phyloP scores from a whole-genome alignment of 2,888 invertebrate genomes.

The Camptogramma bilineatum region DNA sequence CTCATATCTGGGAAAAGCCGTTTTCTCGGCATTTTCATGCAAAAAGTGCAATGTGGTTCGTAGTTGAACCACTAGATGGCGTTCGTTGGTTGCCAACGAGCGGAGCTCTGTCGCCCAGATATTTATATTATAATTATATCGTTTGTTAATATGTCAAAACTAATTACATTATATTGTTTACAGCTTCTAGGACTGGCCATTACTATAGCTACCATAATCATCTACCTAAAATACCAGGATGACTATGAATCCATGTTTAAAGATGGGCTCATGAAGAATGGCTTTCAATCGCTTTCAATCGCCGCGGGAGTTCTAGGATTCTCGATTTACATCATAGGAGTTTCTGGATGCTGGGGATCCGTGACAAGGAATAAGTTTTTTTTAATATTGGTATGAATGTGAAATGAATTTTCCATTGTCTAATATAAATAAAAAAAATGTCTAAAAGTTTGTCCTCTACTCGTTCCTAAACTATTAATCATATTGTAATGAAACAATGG shows the following conservation, averaged over 20 bases:
- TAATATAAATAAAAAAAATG: no score
- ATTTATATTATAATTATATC: no score
- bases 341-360: constrained; percentile 32
- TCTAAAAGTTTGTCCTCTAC: no score
- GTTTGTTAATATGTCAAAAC: neutral
- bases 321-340: constrained; percentile 2
- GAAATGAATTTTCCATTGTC: no score
- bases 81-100: no score
- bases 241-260: neutral
- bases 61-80: no score
- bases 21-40: no score
- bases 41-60: no score
- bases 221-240: constrained; percentile 7
- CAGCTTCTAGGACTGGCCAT: constrained; percentile 2
- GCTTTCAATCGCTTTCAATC: neutral
- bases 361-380: constrained; percentile 40
- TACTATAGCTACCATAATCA: neutral
- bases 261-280: neutral
- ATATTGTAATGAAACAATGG: no score
- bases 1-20: no score
- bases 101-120: no score
- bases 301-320: neutral
- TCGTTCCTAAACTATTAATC: no score
- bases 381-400: constrained; percentile 19
- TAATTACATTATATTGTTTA: neutral